These are phyloP conservation scores for Oncorhynchus mykiss DNA, from an alignment of 2,113 vertebrate species.

Conservation along the genomic window DNA sequence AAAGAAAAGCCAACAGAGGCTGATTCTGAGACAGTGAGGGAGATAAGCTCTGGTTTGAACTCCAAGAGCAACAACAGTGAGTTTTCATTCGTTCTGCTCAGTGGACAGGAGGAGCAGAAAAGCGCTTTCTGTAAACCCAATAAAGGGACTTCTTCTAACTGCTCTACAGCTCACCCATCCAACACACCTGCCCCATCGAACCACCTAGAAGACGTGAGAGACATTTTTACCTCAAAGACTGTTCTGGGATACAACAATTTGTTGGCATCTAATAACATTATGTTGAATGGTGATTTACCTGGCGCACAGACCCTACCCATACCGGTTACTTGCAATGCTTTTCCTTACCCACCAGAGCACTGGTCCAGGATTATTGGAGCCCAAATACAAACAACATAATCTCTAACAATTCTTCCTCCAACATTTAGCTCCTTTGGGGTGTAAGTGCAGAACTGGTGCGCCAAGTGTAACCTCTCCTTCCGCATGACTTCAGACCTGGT, in stretches of 20 bases:
- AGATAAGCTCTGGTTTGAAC: constrained; percentile 26
- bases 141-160: constrained; percentile 53
- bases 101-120: constrained; percentile 71
- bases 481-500: constrained; percentile 93
- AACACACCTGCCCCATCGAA: constrained; percentile 55
- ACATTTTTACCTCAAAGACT: constrained; percentile 64
- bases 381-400: constrained; percentile 71
- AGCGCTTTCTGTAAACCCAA: constrained; percentile 87
- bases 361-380: constrained; percentile 76
- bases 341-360: constrained; percentile 71
- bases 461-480: constrained; percentile 94
- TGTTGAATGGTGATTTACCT: constrained; percentile 73
- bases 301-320: constrained; percentile 61
- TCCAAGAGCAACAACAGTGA: constrained; percentile 65
- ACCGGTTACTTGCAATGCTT: constrained; percentile 56
- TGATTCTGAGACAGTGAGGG: constrained; percentile 7
- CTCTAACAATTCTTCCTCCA: constrained; percentile 81
- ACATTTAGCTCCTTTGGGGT: constrained; percentile 82
- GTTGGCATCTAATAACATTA: constrained; percentile 62
- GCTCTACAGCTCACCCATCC: constrained; percentile 47
- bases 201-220: constrained; percentile 68
- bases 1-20: constrained; percentile 21
- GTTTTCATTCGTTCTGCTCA: constrained; percentile 76
- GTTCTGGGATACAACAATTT: constrained; percentile 72
- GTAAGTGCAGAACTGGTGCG: constrained; percentile 95